Evolutionary conservation across 2,888 invertebrate genomes (phyloP), one percentile per base, ranked within the genome.

Genomic region (Arrhopalites spinosus): DNA sequence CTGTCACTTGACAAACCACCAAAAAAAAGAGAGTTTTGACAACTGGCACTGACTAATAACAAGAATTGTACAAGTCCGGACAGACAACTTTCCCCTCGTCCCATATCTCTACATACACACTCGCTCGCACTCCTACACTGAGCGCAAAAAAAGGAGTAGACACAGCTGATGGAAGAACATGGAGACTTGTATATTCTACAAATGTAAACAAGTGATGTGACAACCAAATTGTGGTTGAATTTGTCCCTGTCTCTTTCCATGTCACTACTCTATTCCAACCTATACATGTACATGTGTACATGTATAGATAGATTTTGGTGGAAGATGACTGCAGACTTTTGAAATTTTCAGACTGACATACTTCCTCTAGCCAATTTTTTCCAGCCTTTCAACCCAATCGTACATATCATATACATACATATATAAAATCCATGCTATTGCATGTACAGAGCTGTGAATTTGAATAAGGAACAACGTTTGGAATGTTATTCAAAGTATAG

Each of bases 31-130:
- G 53, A 29, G 20, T 53, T 69, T 69, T 69, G 69, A 69, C 69
- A 69, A 53, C 53, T 53, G 69, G 53, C 29, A 30, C 15, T 50
- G 69, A 53, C 47, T 69, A 69, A 69, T 69, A 69, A 50, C 53
- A 36, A 7, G 36, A 36, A 36, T 36, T 36, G 5, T 11, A 36
- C 36, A 53, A 45, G 29, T 53, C 47, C 29, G 27, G n/a, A 68
- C 47, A 20, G 45, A 15, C 68, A 45, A 13, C 36, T 50, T 68
- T 47, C n/a, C 30, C 30, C 29, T 17, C 50, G 8, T 50, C 50
- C 15, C 3, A 7, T 3, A 17, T 17, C 8, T 23, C 27, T 27
- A 27, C 36, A 11, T 36, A 36, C 36, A 36, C 36, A 7, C 11
- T 36, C 36, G 3, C 36, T 36, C 11, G 36, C 11, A 11, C 11